Percentiles rank a stretch among this genome's conserved stretches.
Evolutionary conservation across 1,140 invertebrate species (phyloP).

Genomic region (Doryteuthis pealeii): DNA sequence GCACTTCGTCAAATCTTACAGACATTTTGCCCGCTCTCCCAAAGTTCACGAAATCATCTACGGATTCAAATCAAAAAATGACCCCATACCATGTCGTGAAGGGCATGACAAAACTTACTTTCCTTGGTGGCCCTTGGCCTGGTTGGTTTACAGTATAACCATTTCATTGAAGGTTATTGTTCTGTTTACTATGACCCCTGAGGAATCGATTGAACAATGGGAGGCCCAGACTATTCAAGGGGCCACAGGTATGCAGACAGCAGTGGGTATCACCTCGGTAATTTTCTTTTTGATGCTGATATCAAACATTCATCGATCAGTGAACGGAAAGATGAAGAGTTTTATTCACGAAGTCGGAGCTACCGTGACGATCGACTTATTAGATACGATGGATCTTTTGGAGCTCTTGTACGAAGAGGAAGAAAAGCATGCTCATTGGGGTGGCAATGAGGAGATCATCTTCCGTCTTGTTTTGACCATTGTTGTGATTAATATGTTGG

Average conservation of each 20-base stretch:
- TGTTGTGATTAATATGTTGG: neutral
- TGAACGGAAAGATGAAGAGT: neutral
- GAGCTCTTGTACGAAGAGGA: neutral
- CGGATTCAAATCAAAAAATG: too few relatives aligned
- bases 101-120: neutral
- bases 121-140: neutral
- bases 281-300: neutral
- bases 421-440: neutral
- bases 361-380: neutral
- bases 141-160: neutral
- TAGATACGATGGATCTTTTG: neutral
- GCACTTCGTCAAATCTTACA: neutral
- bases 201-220: neutral
- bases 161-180: neutral
- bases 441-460: neutral
- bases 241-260: neutral
- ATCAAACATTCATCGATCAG: neutral
- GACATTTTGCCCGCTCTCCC: neutral
- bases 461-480: neutral
- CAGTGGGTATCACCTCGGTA: neutral
- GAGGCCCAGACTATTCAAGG: neutral
- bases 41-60: neutral
- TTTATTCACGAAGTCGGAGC: conserved; percentile 1
- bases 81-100: too few relatives aligned
- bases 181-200: neutral